phyloP scores from a whole-genome alignment of 2,888 invertebrate species.

The Apotomis betuletana region DNA sequence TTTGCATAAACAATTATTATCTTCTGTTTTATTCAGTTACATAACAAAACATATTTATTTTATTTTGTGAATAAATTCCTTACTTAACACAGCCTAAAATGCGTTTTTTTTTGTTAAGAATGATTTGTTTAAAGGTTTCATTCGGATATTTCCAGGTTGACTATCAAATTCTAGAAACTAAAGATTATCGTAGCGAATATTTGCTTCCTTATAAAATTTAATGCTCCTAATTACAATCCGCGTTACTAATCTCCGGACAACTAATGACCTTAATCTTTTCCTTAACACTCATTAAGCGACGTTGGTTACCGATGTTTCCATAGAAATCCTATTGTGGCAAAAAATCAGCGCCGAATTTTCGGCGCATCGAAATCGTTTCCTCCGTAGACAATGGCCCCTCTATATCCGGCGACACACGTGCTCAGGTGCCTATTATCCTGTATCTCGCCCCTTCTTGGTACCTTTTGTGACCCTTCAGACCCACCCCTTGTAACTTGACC shows the following conservation, averaged over 20 bases:
- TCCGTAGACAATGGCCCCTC: conserved; percentile 77
- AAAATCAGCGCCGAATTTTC: conserved; percentile 75
- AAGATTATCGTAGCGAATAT: conserved; percentile 16
- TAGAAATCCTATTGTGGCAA: conserved; percentile 46
- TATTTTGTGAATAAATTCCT: no score
- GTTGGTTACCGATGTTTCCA: conserved; percentile 31
- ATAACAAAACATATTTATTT: no score
- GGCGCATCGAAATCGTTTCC: conserved; percentile 79
- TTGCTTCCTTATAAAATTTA: not conserved
- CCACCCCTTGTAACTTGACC: conserved; percentile 79
- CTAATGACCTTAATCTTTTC: conserved; percentile 32
- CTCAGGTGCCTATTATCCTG: conserved; percentile 81
- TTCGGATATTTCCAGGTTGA: not conserved
- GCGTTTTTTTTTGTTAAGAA: no score
- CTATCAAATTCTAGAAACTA: not conserved
- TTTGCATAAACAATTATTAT: no score
- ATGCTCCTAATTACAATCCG: not conserved
- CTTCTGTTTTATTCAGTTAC: no score
- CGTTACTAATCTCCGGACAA: conserved; percentile 8
- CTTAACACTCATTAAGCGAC: conserved; percentile 29
- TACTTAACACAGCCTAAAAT: no score
- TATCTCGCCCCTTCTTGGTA: conserved; percentile 59
- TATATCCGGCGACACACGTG: conserved; percentile 82
- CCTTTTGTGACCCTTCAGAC: conserved; percentile 66
- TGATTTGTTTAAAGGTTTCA: no score